Evolutionary conservation across 2,797 vertebrate species (phyloP), one percentile per base, ranked within the genome.

Genomic region (Phoebastria nigripes): DNA sequence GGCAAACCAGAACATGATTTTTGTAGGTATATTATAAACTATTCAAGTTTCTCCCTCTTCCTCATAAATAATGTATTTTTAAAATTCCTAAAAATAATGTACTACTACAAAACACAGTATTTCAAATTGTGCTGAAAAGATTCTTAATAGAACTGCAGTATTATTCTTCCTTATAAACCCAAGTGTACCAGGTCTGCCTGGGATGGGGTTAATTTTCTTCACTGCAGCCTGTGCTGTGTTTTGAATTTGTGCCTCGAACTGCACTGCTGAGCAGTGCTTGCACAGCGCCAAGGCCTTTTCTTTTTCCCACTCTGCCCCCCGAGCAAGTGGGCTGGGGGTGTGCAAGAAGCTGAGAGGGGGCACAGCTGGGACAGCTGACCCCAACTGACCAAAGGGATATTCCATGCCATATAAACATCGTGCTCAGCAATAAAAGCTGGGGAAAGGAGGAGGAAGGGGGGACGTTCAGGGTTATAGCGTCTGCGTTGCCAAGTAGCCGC

Each of bases 401-500:
- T 44, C 52, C 13, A 15, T 5, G 4, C 33, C 24, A 15, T 6
- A 11, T 7, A 28, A 56, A 54, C 1, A 3, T 4, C 2, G 1
- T 7, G 9, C 16, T 76, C 35, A 41, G 24, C 37, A 69, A 26
- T 17, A 85, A 63, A 76, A 69, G 3, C 28, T 31, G 28, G 2
- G 5, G 20, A 66, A 59, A 65, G 28, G 29, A 70, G 8, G 24
- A 79, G 15, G 35, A 71, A 62, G n/a, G 7, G 17, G 49, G 13
- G 8, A 85, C 2, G 2, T 17, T 41, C 0, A 0, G 29, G 42
- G 10, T n/a, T 28, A 52, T 5, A 8, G 54, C 3, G 0, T 37
- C 42, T 72, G 19, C 24, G 13, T 73, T 86, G 51, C 41, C 33
- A 42, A 46, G 20, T 11, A 49, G 49, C 6, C 0, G 2, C 33